Percentiles rank a stretch among this genome's conserved stretches.
Conservation (phyloP, 2,888 invertebrate genomes). For the Ophioninae sp. region DNA sequence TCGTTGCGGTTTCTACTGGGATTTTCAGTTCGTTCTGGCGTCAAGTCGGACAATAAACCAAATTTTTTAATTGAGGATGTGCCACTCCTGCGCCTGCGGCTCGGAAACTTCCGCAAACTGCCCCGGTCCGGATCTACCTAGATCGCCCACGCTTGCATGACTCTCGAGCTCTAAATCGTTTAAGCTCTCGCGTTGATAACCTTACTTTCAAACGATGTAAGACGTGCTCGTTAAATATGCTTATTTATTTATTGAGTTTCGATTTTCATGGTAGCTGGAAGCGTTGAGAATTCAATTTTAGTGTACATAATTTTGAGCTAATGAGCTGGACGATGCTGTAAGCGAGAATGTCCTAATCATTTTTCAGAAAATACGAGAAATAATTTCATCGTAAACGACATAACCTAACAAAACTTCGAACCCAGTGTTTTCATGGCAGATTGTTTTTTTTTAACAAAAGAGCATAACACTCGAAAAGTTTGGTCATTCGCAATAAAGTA, state of each 20-base stretch:
- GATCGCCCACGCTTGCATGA: slow-evolving; percentile 58
- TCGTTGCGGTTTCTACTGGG: background rate
- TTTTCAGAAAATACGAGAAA: background rate
- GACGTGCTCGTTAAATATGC: slow-evolving; percentile 22
- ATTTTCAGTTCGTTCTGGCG: slow-evolving; percentile 22
- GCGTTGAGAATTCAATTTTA: background rate
- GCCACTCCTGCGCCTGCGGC: slow-evolving; percentile 50
- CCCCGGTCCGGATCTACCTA: slow-evolving; percentile 61
- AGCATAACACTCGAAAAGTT: background rate
- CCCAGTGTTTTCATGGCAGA: too few species aligned
- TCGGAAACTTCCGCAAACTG: slow-evolving; percentile 64
- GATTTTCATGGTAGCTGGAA: background rate
- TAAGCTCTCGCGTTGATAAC: slow-evolving; percentile 32
- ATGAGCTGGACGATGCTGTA: background rate
- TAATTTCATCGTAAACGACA: background rate
- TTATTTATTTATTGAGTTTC: background rate
- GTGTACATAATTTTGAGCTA: background rate
- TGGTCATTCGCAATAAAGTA: background rate
- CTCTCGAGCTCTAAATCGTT: slow-evolving; percentile 55
- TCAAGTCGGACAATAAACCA: slow-evolving; percentile 52
- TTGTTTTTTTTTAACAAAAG: too few species aligned
- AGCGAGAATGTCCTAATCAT: background rate
- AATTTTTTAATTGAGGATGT: slow-evolving; percentile 65
- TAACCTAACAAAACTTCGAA: too few species aligned
- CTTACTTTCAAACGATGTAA: slow-evolving; percentile 32